Base-by-base conservation (phyloP, 1,140 invertebrate genomes). In the Apis laboriosa region DNA sequence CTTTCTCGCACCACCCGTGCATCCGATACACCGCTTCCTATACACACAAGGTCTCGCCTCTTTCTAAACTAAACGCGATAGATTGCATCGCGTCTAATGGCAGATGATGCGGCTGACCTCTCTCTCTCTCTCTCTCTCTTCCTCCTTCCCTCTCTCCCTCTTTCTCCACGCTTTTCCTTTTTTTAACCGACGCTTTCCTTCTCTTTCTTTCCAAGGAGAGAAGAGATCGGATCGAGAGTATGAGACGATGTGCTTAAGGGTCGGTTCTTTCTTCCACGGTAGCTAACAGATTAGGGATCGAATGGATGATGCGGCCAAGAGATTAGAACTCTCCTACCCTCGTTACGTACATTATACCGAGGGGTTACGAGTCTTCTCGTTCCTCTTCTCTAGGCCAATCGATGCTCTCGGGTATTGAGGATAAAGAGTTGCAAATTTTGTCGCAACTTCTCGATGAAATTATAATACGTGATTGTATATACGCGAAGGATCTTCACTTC, bases 221-320 rank as follows among this genome's bases (percentile, higher is more conserved):
- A 24, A 71, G 56, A 88, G 85, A 88, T 80, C 73, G 86, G 84
- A 86, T 89, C 86, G 60, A 77, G 82, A 28, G 83, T 80, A 75
- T 34, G 34, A 34, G 80, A 86, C 77, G 86, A 88, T 83, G 88
- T 90, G 84, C 90, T 90, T 76, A 87, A 92, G 86, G 85, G 81
- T 70, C 80, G 77, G 77, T 85, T 88, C 77, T 88, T 87, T 83
- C 77, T 84, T 43, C 73, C 0, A 15, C 28, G 76, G 28, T 49
- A 63, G 56, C 79, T 73, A 71, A 66, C 80, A 89, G 86, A 91
- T 90, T 82, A 80, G 49, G 74, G 75, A 88, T 91, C 86, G 78
- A 74, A 24, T 80, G 74, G 63, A 89, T 83, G 89, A 92, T 89
- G 77, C 78, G 71, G 24, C 76, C 58, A 64, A 73, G n/a, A 91